Evolutionary conservation across 2,888 invertebrate species (phyloP), one percentile per base, ranked within the genome.

Genomic region (Perizoma flavofasciatum): DNA sequence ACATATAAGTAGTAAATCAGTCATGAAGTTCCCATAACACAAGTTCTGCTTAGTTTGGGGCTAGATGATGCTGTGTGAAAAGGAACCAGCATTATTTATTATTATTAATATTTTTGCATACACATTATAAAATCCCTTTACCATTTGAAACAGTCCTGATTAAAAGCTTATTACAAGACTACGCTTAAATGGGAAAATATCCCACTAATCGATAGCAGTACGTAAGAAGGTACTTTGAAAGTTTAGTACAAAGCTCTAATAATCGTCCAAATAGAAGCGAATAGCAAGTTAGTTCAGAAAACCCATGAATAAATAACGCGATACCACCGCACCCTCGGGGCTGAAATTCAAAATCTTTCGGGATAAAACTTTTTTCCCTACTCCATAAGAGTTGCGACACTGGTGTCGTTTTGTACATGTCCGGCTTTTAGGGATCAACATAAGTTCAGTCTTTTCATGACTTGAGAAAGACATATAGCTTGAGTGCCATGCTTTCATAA

Each of bases 241-340:
- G 61, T 60, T 65, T 56, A 48, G 63, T 55, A 71, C 68, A 67
- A 68, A 63, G 59, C 55, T 58, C 55, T 69, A 49, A 63, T 73
- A 73, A 75, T 71, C 69, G 69, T 65, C 74, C 65, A 71, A 79
- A 77, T 74, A 75, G 74, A 74, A 79, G 69, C 61, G 69, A 73
- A 72, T 74, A 70, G 73, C 70, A 70, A 62, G 69, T 72, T 71
- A 72, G 71, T 75, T 75, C 74, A 75, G 78, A 83, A 85, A 79
- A 74, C 72, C 81, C 82, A 88, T 89, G 89, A 89, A 90, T 89
- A 91, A 86, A 87, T 89, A 88, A 90, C 76, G 79, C 74, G 80
- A 83, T 83, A 83, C 77, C 77, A 72, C 73, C 63, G 67, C 75
- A 72, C 85, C 85, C 81, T 69, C 63, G 78, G 83, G 85, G 82